These are phyloP conservation scores for Probosciger aterrimus DNA, from an alignment of 2,113 vertebrate species.

Conservation along the genomic window DNA sequence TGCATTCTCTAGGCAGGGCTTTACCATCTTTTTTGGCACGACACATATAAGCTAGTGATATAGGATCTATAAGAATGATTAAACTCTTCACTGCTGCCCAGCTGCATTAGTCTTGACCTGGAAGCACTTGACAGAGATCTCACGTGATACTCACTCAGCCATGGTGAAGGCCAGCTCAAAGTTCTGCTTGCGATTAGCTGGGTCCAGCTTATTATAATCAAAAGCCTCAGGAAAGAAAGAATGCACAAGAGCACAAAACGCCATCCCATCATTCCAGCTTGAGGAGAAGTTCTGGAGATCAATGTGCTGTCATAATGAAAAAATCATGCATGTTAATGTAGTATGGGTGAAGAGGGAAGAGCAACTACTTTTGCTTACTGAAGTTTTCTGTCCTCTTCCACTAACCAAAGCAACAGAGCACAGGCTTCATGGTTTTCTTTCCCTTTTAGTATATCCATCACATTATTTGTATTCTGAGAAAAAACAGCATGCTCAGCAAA, in stretches of 20 bases:
- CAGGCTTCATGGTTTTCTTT: background rate
- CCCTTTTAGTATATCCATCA: background rate
- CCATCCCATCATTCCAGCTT: constrained; percentile 95
- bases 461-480: background rate
- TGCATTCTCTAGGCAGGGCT: background rate
- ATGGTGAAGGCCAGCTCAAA: constrained; percentile 87
- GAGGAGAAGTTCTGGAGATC: constrained; percentile 97
- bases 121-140: background rate
- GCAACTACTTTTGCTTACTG: background rate
- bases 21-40: background rate
- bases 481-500: background rate
- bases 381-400: background rate
- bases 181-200: constrained; percentile 85
- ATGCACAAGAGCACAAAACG: constrained; percentile 94
- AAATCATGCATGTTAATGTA: background rate
- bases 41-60: background rate
- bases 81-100: background rate
- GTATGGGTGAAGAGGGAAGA: background rate
- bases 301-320: constrained; percentile 78
- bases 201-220: constrained; percentile 83
- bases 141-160: constrained; percentile 84
- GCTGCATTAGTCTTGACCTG: background rate
- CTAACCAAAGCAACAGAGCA: background rate
- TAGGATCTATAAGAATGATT: background rate
- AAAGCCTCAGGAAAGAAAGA: constrained; percentile 95